These are phyloP conservation scores for Leucania comma DNA, from an alignment of 2,888 invertebrate genomes.

Conservation along the genomic window DNA sequence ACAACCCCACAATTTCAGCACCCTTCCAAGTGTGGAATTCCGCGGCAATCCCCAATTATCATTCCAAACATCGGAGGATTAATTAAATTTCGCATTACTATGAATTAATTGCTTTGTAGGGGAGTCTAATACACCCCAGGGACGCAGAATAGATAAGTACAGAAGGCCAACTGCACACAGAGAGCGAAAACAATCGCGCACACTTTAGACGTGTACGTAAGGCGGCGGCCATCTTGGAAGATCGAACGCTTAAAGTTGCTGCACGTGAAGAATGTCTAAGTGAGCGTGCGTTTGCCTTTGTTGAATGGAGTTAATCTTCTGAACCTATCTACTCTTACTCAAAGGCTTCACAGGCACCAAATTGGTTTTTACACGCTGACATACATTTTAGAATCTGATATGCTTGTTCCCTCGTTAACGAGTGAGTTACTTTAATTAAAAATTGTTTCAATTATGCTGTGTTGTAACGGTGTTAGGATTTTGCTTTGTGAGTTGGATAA, in stretches of 20 bases:
- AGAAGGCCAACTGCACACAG: neutral
- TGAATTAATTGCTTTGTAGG: slow-evolving; percentile 73
- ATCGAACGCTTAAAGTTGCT: neutral
- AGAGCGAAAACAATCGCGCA: neutral
- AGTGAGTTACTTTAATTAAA: slow-evolving; percentile 62
- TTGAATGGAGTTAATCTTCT: slow-evolving; percentile 7
- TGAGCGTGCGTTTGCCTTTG: neutral
- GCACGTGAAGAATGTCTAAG: neutral
- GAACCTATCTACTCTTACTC: neutral
- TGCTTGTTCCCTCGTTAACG: slow-evolving; percentile 56
- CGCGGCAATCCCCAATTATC: slow-evolving; percentile 81
- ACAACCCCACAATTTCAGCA: slow-evolving; percentile 54
- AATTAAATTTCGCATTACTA: slow-evolving; percentile 82
- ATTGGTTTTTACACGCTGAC: slow-evolving; percentile 72
- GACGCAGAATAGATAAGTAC: neutral
- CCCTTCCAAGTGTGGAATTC: slow-evolving; percentile 73
- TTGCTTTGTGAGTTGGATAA: slow-evolving; percentile 48
- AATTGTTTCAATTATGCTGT: slow-evolving; percentile 56
- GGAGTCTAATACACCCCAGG: slow-evolving; percentile 72
- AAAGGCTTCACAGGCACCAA: slow-evolving; percentile 63
- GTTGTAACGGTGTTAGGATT: slow-evolving; percentile 37
- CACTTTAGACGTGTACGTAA: neutral
- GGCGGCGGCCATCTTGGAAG: too few relatives aligned
- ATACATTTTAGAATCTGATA: slow-evolving; percentile 65
- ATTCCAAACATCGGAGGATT: slow-evolving; percentile 79